phyloP scores from a whole-genome alignment of 2,797 vertebrate genomes.

The Acipenser transmontanus region DNA sequence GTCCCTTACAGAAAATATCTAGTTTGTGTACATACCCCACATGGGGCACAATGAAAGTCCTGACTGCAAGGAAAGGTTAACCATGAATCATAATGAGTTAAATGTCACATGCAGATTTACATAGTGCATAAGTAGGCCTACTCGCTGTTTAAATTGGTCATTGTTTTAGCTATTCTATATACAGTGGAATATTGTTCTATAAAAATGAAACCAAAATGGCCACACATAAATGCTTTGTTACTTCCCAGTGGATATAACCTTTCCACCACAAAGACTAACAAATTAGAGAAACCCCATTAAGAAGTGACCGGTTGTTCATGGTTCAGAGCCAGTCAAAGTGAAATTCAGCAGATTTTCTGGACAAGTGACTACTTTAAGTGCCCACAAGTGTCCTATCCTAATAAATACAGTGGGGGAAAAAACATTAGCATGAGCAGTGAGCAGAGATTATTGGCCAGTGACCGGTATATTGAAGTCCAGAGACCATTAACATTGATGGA shows the following conservation, averaged over 20 bases:
- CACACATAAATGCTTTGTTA: conserved; percentile 32
- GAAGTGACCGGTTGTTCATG: conserved; percentile 71
- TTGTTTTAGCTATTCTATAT: too few relatives aligned
- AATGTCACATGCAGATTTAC: too few relatives aligned
- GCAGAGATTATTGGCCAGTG: conserved; percentile 76
- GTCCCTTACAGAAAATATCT: too few relatives aligned
- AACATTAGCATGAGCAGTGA: conserved; percentile 71
- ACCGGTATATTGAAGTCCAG: conserved; percentile 83
- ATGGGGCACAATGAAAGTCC: too few relatives aligned
- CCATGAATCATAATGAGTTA: too few relatives aligned
- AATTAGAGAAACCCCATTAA: conserved; percentile 65
- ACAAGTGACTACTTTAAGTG: conserved; percentile 75
- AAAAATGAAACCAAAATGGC: too few relatives aligned
- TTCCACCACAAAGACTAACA: conserved; percentile 59
- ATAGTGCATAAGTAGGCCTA: too few relatives aligned
- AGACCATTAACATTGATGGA: conserved; percentile 86
- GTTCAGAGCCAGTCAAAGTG: conserved; percentile 68
- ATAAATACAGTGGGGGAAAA: conserved; percentile 73
- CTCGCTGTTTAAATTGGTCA: too few relatives aligned
- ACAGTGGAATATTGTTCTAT: too few relatives aligned
- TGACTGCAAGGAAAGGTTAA: too few relatives aligned
- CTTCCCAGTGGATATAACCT: conserved; percentile 45
- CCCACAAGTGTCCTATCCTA: conserved; percentile 62
- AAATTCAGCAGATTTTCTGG: conserved; percentile 79
- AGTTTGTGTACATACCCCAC: too few relatives aligned